Conservation (phyloP, 1,140 invertebrate genomes). For the Venustaconcha ellipsiformis region DNA sequence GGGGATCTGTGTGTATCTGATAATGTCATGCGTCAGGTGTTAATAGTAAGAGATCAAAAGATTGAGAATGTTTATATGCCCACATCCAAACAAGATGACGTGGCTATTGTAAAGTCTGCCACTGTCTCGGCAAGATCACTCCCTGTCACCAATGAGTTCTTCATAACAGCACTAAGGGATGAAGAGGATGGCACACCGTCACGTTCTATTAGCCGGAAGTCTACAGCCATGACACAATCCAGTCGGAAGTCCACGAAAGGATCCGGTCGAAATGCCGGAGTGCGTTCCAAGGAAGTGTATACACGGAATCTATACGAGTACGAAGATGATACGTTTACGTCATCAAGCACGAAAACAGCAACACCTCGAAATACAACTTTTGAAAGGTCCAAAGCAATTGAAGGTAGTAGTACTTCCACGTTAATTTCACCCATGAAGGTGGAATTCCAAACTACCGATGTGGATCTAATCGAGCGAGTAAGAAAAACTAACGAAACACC, state of each 20-base stretch:
- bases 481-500: background rate
- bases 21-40: constrained; percentile 32
- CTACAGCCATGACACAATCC: constrained; percentile 16
- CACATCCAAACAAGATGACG: constrained; percentile 1
- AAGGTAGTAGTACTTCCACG: constrained; percentile 13
- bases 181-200: background rate
- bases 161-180: background rate
- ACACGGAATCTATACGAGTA: constrained; percentile 19
- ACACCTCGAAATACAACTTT: background rate
- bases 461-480: constrained; percentile 15
- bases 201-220: constrained; percentile 2
- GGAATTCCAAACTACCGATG: constrained; percentile 9
- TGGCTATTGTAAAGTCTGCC: constrained; percentile 14
- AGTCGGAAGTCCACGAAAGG: constrained; percentile 27
- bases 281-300: constrained; percentile 9
- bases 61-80: constrained; percentile 31
- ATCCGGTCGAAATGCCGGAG: constrained; percentile 12
- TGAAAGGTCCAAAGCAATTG: constrained; percentile 2
- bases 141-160: background rate
- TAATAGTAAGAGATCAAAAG: constrained; percentile 37
- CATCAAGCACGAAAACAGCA: constrained; percentile 1
- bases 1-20: constrained; percentile 46
- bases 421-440: constrained; percentile 4
- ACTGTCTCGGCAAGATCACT: background rate
- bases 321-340: constrained; percentile 15